Evolutionary conservation across 1,140 invertebrate genomes (phyloP).

Genomic region (Diabrotica undecimpunctata): DNA sequence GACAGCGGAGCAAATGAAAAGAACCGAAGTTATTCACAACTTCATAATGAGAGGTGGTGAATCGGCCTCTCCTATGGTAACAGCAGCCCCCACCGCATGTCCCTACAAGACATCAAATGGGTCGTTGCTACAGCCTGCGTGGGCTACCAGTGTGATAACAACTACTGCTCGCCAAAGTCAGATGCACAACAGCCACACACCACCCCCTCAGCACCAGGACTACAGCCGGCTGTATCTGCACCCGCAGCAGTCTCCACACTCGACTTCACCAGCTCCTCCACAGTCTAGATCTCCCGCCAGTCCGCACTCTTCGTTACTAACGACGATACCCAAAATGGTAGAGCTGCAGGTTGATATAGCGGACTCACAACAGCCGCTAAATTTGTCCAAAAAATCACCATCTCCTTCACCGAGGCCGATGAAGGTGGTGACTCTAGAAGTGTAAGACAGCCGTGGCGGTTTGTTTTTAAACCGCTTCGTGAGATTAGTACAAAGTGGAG

Average conservation of each 20-base stretch:
- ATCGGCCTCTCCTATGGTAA: conserved; percentile 36
- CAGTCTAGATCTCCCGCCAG: conserved; percentile 49
- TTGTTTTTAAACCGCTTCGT: not conserved
- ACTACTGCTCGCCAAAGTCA: conserved; percentile 44
- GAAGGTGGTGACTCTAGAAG: conserved; percentile 57
- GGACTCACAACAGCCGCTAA: conserved; percentile 77
- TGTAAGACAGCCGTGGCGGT: conserved; percentile 45
- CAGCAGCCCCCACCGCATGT: conserved; percentile 42
- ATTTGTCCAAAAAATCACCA: conserved; percentile 84
- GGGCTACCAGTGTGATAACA: conserved; percentile 49
- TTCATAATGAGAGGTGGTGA: conserved; percentile 77
- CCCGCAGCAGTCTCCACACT: conserved; percentile 48
- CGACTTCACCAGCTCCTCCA: conserved; percentile 52
- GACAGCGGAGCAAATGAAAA: conserved; percentile 84
- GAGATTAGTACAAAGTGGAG: conserved; percentile 45
- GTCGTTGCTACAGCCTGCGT: conserved; percentile 40
- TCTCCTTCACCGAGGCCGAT: conserved; percentile 66
- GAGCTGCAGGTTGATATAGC: conserved; percentile 78
- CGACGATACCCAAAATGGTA: conserved; percentile 55
- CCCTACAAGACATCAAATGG: conserved; percentile 40
- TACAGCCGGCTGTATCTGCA: conserved; percentile 48
- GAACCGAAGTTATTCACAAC: conserved; percentile 84
- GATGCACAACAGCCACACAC: conserved; percentile 29
- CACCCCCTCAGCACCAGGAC: conserved; percentile 40
- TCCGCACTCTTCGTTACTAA: conserved; percentile 38